Base-by-base conservation (phyloP, 2,888 invertebrate species). In the Orthosia incerta region DNA sequence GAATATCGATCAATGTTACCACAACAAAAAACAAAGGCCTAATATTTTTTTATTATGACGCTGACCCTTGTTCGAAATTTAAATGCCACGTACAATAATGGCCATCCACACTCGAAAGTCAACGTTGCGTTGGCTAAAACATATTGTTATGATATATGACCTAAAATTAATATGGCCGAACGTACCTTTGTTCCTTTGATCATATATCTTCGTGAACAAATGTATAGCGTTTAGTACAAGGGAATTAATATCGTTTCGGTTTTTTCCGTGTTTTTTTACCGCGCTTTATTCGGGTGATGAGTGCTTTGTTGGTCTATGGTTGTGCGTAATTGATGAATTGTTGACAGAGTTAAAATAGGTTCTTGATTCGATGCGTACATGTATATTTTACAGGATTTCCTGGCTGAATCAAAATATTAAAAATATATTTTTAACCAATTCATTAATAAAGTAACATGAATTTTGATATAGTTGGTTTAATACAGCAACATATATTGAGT, bases 101-200 rank as follows among this genome's bases (percentile, higher is more conserved):
- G 71, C 31, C 60, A 64, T 73, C 71, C 65, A 63, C 74, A 74
- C 72, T 77, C 68, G 55, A 86, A 84, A 85, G 76, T 85, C 79
- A 79, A 78, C 80, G 67, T 74, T 67, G 76, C 80, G 67, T 74
- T 67, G 76, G 78, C 74, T 79, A 75, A 77, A 80, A 86, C 87
- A 86, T 86, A 86, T 81, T 87, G 82, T 85, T 85, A 82, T 88
- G 88, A 88, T 82, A 78, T 84, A 88, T 79, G 80, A 63, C 81
- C 74, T 70, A 75, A 81, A 85, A 88, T 88, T 87, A 88, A 88
- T 88, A 86, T 82, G 85, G 65, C 86, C 77, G 79, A 73, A 81
- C 81, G 68, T 71, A 79, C 74, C 86, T 85, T 88, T 88, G 89
- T 88, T 86, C 78, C 68, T 81, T 71, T 63, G 78, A 79, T 77